Conservation (phyloP, 2,888 invertebrate species). For the Papilio gigon region DNA sequence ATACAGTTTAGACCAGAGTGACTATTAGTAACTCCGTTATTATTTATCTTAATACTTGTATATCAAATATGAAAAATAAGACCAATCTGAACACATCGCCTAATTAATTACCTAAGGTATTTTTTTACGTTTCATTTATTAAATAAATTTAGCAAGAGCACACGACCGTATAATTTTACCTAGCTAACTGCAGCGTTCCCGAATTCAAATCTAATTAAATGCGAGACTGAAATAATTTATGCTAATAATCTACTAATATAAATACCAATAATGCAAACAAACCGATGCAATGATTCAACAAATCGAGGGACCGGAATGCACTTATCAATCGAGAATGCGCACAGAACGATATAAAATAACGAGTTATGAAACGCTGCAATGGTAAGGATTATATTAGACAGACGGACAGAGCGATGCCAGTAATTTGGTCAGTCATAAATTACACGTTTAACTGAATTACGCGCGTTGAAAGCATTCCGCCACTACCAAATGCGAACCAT, state of each 20-base stretch:
- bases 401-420: slow-evolving; percentile 70
- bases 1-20: neutral
- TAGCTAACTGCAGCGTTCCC: neutral
- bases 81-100: neutral
- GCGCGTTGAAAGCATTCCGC: slow-evolving; percentile 77
- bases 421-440: slow-evolving; percentile 80
- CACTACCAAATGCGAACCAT: slow-evolving; percentile 66
- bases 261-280: slow-evolving; percentile 10
- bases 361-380: slow-evolving; percentile 29
- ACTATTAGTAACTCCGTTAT: neutral
- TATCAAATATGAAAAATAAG: neutral
- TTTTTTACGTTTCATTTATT: neutral
- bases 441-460: slow-evolving; percentile 82
- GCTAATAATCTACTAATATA: neutral
- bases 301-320: neutral
- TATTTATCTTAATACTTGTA: neutral
- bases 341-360: slow-evolving; percentile 17
- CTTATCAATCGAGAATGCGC: neutral
- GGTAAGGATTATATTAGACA: slow-evolving; percentile 52
- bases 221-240: neutral
- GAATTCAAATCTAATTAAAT: neutral
- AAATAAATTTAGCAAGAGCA: neutral
- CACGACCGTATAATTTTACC: neutral
- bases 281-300: neutral
- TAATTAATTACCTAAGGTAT: too few relatives aligned